These are phyloP conservation scores for Phalacrocorax carbo DNA, from an alignment of 2,113 vertebrate genomes.

Conservation along the genomic window DNA sequence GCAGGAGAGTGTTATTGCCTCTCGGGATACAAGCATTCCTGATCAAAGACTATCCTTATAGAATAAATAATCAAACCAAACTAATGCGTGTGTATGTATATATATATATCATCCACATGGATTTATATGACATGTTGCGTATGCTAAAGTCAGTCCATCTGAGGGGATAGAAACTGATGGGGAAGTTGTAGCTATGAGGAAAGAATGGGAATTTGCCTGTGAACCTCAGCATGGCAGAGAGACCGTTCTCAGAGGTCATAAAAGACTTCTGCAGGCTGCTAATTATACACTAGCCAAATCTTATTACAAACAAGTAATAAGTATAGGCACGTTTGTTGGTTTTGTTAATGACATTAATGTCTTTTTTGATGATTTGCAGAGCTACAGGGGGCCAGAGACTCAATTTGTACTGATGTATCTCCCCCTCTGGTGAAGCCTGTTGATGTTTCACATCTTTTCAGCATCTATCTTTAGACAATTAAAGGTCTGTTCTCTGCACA, in stretches of 20 bases:
- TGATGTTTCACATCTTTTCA: background rate
- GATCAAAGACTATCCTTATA: background rate
- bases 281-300: constrained; percentile 43
- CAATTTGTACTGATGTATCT: constrained; percentile 34
- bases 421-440: background rate
- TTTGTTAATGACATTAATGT: constrained; percentile 60
- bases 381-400: constrained; percentile 11
- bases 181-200: background rate
- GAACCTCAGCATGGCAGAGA: background rate
- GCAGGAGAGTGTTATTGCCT: background rate
- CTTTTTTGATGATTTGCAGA: constrained; percentile 56
- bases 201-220: background rate
- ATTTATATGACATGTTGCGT: background rate
- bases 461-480: constrained; percentile 35
- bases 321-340: constrained; percentile 46
- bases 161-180: background rate
- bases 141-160: background rate
- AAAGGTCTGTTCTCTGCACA: background rate
- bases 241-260: background rate
- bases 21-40: background rate
- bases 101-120: background rate
- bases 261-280: constrained; percentile 31
- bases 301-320: constrained; percentile 67
- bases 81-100: background rate
- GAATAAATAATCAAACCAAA: constrained; percentile 41